phyloP scores from a whole-genome alignment of 2,888 invertebrate species.

The Leptothorax acervorum region DNA sequence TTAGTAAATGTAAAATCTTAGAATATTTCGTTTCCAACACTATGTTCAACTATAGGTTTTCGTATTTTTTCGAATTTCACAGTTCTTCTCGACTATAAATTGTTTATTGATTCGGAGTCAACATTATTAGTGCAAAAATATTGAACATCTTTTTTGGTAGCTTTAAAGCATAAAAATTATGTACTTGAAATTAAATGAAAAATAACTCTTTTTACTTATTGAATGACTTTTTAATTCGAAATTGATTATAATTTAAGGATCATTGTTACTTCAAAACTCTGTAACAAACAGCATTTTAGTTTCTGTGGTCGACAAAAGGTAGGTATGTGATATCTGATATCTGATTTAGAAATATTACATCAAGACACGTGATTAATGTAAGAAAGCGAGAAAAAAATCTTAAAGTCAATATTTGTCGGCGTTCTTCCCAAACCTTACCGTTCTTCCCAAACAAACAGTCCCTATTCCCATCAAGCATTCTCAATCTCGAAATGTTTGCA shows the following conservation, averaged over 20 bases:
- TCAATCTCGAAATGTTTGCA: constrained; percentile 1
- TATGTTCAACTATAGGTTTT: background rate
- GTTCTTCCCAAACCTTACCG: background rate
- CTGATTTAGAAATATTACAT: background rate
- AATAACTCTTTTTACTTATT: background rate
- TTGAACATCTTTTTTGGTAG: background rate
- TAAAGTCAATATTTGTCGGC: background rate
- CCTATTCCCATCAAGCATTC: background rate
- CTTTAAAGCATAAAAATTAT: background rate
- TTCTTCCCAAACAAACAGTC: background rate
- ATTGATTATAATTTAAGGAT: background rate
- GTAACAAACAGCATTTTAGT: background rate
- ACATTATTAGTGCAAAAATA: background rate
- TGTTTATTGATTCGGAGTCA: background rate
- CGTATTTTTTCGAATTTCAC: background rate
- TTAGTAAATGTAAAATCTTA: constrained; percentile 14
- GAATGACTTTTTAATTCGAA: background rate
- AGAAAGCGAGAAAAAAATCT: background rate
- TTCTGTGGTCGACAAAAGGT: background rate
- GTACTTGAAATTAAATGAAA: background rate
- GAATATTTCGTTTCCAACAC: background rate
- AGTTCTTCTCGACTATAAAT: background rate
- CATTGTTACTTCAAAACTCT: background rate
- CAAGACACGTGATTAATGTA: background rate
- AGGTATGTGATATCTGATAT: background rate